Conservation (phyloP, 1,140 invertebrate species). For the Nephila pilipes region DNA sequence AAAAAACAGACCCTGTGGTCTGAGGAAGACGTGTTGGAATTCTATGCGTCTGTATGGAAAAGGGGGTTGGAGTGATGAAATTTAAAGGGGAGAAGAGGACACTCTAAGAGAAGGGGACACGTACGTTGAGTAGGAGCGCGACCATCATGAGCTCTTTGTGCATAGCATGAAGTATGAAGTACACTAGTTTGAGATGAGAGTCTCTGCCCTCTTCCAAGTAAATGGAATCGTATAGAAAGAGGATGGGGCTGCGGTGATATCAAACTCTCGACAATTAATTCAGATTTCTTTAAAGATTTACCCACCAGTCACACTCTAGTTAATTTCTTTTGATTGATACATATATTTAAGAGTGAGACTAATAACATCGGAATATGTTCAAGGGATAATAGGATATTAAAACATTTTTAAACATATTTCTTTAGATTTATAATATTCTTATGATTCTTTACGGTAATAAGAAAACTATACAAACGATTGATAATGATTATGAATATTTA, state of each 20-base stretch:
- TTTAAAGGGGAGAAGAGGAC: slow-evolving; percentile 46
- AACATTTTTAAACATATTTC: no score
- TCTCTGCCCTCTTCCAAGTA: slow-evolving; percentile 14
- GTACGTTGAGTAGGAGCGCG: slow-evolving; percentile 33
- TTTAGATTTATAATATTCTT: no score
- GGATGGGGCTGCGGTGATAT: slow-evolving; percentile 20
- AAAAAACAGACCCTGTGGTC: slow-evolving; percentile 68
- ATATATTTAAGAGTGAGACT: neutral
- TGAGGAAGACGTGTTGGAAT: slow-evolving; percentile 67
- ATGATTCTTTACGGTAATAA: no score
- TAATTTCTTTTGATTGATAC: neutral
- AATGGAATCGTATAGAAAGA: slow-evolving; percentile 56
- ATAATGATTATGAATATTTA: no score
- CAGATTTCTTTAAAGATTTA: slow-evolving; percentile 45
- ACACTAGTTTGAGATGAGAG: slow-evolving; percentile 3
- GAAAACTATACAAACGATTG: no score
- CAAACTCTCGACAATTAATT: slow-evolving; percentile 56
- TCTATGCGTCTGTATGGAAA: slow-evolving; percentile 52
- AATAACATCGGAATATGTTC: no score
- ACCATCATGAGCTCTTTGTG: slow-evolving; percentile 56
- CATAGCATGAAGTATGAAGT: slow-evolving; percentile 51
- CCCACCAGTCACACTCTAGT: neutral
- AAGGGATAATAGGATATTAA: no score
- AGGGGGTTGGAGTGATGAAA: slow-evolving; percentile 58
- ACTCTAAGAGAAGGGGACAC: slow-evolving; percentile 50